Percentiles rank a stretch among this genome's conserved stretches.
phyloP scores from a whole-genome alignment of 2,888 invertebrate species.

The Nemurella pictetii region DNA sequence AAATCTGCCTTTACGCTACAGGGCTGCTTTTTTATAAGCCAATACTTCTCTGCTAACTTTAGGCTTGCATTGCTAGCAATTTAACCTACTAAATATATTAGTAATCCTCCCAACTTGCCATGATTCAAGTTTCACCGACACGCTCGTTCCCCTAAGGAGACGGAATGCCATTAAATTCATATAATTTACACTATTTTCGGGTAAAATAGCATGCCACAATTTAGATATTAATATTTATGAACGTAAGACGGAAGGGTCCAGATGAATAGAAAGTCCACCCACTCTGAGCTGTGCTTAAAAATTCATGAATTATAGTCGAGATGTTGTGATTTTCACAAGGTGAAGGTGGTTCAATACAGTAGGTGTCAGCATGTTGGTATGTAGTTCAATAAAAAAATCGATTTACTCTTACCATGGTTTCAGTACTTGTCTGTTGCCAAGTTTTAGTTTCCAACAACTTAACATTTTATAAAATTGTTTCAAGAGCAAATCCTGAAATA shows the following conservation, averaged over 20 bases:
- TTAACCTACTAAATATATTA: background rate
- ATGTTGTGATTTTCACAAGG: background rate
- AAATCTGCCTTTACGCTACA: background rate
- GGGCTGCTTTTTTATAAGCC: background rate
- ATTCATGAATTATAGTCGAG: background rate
- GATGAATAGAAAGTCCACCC: background rate
- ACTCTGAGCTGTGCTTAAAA: background rate
- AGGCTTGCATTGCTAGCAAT: background rate
- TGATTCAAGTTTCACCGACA: background rate
- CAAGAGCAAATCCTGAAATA: too few species aligned
- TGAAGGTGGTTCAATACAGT: too few species aligned
- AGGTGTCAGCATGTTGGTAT: too few species aligned
- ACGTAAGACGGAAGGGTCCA: background rate
- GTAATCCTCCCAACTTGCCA: background rate
- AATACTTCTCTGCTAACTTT: background rate
- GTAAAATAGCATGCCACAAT: background rate
- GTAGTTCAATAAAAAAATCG: too few species aligned
- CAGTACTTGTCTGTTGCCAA: too few species aligned
- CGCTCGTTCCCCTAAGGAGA: background rate
- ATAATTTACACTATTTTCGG: background rate
- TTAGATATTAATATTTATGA: background rate
- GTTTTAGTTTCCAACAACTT: too few species aligned
- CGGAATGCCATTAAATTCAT: background rate
- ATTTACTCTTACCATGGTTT: too few species aligned
- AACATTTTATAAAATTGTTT: too few species aligned